phyloP scores from a whole-genome alignment of 2,797 vertebrate genomes.

The Spizella passerina region DNA sequence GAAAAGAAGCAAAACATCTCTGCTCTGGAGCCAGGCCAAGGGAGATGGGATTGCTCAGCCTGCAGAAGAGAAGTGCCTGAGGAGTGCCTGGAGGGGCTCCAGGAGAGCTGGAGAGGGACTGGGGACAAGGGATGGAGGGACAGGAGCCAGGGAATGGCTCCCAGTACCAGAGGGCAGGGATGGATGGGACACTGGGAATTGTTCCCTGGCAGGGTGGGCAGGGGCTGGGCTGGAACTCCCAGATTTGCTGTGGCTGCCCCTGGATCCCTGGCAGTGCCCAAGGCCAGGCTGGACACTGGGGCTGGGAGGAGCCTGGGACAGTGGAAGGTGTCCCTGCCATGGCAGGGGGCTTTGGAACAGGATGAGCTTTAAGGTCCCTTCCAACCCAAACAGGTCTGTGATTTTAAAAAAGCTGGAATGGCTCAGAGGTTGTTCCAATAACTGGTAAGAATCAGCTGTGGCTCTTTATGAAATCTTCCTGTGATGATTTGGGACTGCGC shows the following conservation, averaged over 20 bases:
- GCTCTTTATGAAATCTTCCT: neutral
- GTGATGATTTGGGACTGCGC: neutral
- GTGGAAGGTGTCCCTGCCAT: neutral
- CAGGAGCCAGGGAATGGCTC: neutral
- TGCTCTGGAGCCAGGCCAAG: neutral
- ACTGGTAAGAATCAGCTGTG: neutral
- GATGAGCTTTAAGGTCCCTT: neutral
- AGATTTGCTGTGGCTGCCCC: neutral
- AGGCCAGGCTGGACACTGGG: accelerated
- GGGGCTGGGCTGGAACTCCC: neutral
- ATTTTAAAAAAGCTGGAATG: neutral
- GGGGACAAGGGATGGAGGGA: no score
- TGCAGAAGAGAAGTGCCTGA: neutral
- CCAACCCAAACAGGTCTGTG: neutral
- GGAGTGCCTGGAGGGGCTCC: neutral
- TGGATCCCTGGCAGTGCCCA: accelerated
- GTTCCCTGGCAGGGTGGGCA: neutral
- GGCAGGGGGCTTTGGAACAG: no score
- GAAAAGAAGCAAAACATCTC: neutral
- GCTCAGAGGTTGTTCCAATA: neutral
- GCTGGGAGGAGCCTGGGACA: accelerated
- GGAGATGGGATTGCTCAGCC: neutral
- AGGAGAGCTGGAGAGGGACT: neutral
- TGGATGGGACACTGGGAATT: neutral
- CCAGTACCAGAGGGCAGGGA: neutral